These are phyloP conservation scores for Thereva nobilitata DNA, from an alignment of 2,888 invertebrate genomes.

Conservation along the genomic window DNA sequence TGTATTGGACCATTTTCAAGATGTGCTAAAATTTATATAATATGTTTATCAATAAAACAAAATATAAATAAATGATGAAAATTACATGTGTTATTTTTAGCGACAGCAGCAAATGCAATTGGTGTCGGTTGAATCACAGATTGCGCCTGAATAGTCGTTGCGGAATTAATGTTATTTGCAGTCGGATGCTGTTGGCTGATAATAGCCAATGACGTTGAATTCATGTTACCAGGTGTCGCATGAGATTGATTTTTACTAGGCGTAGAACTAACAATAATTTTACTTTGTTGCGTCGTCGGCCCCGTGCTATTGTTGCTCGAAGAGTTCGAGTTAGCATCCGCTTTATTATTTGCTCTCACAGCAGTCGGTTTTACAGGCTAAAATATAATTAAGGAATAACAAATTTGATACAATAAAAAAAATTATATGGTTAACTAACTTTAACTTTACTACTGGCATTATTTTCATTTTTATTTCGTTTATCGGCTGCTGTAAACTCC, in stretches of 20 bases:
- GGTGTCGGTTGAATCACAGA: constrained; percentile 58
- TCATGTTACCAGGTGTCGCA: constrained; percentile 51
- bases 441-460: constrained; percentile 57
- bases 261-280: constrained; percentile 56
- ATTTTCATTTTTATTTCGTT: constrained; percentile 63
- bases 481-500: constrained; percentile 60
- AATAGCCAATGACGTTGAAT: constrained; percentile 52
- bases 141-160: constrained; percentile 56
- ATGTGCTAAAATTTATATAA: constrained; percentile 49
- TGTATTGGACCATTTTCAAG: constrained; percentile 56
- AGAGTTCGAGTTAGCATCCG: constrained; percentile 44
- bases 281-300: constrained; percentile 47
- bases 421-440: constrained; percentile 50
- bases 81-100: constrained; percentile 61
- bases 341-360: constrained; percentile 65
- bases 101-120: constrained; percentile 68
- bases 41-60: constrained; percentile 4
- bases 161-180: constrained; percentile 38
- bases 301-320: constrained; percentile 61
- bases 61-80: not conserved
- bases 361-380: constrained; percentile 88
- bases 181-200: constrained; percentile 44
- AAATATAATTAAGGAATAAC: constrained; percentile 45
- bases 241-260: constrained; percentile 56
- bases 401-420: constrained; percentile 11